Conservation (phyloP, 2,113 vertebrate genomes). For the Elephas maximus region DNA sequence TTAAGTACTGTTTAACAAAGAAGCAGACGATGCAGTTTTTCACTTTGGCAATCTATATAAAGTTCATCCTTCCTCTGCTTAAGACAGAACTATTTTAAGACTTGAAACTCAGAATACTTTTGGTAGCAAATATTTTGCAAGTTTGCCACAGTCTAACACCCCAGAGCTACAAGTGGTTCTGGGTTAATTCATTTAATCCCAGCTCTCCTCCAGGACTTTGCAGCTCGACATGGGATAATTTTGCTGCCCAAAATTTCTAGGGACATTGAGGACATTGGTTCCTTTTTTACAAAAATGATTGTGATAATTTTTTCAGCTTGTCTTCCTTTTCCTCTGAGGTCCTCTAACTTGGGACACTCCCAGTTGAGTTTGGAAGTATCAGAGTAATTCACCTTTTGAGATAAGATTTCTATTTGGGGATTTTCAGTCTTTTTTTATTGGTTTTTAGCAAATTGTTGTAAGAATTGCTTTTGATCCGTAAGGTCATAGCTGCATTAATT, state of each 20-base stretch:
- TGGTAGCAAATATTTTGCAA: conserved; percentile 5
- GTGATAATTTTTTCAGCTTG: not conserved
- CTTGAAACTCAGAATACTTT: conserved; percentile 5
- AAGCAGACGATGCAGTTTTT: not conserved
- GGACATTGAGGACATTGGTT: not conserved
- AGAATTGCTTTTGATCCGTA: not conserved
- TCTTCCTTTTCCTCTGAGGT: not conserved
- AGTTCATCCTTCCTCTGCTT: not conserved
- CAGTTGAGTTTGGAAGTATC: conserved; percentile 14
- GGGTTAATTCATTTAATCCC: not conserved
- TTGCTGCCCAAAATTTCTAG: not conserved
- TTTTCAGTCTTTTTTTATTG: conserved; percentile 43
- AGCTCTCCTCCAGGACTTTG: not conserved
- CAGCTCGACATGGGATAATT: not conserved
- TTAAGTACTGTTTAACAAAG: not conserved
- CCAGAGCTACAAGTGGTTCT: not conserved
- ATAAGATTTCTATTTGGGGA: conserved; percentile 9
- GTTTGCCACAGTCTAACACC: not conserved
- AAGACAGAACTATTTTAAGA: conserved; percentile 15
- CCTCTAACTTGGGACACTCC: not conserved
- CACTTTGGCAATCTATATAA: not conserved
- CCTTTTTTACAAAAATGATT: no score
- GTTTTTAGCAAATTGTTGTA: conserved; percentile 21
- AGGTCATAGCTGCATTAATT: not conserved
- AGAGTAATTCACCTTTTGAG: conserved; percentile 52